Conservation (phyloP, 2,888 invertebrate genomes). For the Piscicola geometra region DNA sequence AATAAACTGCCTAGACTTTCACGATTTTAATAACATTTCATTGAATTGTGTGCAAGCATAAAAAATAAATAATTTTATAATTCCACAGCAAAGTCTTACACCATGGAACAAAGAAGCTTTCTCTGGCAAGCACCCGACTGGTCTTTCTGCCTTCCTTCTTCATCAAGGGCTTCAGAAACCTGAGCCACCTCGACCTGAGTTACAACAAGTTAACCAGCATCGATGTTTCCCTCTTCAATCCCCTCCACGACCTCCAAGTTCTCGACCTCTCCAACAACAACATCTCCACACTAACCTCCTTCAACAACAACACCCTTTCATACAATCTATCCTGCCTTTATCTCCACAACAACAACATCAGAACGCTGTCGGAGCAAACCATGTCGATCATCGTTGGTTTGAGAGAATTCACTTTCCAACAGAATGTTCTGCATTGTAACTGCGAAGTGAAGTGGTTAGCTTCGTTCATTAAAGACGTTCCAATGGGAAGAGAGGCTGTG, state of each 20-base stretch:
- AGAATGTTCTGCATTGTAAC: conserved; percentile 43
- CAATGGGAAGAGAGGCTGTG: background rate
- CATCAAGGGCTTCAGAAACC: conserved; percentile 20
- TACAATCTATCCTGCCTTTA: conserved; percentile 31
- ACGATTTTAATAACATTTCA: too few species aligned
- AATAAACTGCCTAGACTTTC: too few species aligned
- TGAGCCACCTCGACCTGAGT: conserved; percentile 37
- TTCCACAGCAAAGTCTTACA: background rate
- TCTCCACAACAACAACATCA: conserved; percentile 40
- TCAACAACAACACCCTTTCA: conserved; percentile 29
- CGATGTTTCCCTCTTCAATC: conserved; percentile 33
- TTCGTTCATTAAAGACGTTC: conserved; percentile 37
- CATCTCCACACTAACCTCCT: conserved; percentile 34
- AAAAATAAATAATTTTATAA: too few species aligned
- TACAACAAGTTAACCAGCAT: conserved; percentile 38
- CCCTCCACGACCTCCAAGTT: conserved; percentile 30
- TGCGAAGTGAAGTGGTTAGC: conserved; percentile 42
- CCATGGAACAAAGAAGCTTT: conserved; percentile 35
- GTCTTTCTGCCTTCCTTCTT: conserved; percentile 32
- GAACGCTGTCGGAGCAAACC: conserved; percentile 37
- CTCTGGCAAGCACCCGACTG: conserved; percentile 38
- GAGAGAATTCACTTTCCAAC: conserved; percentile 37
- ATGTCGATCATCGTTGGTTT: conserved; percentile 36
- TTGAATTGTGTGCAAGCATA: too few species aligned
- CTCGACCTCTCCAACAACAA: conserved; percentile 41